Percentiles rank a stretch among this genome's conserved stretches.
These are phyloP conservation scores for Gopherus evgoodei DNA, from an alignment of 2,113 vertebrate genomes.

Conservation along the genomic window DNA sequence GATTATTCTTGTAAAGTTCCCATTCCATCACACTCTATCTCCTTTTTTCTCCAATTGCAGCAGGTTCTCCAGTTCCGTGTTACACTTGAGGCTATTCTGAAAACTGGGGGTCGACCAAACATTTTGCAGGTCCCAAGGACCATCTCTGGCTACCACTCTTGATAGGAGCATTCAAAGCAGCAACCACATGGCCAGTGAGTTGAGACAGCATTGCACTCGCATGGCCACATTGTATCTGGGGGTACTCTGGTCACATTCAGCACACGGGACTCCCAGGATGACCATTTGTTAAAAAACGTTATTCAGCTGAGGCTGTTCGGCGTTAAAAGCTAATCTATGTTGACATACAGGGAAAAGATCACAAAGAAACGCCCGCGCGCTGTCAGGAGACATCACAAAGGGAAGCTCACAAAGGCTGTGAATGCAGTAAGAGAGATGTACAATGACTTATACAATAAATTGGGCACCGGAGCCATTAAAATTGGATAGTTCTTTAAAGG, in stretches of 20 bases:
- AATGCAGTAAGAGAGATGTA: not conserved
- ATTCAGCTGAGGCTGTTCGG: not conserved
- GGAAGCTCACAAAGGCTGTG: rapidly evolving
- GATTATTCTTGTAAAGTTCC: not conserved
- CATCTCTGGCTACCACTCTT: not conserved
- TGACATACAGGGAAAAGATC: not conserved
- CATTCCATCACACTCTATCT: rapidly evolving
- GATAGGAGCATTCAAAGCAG: not conserved
- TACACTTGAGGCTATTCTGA: not conserved
- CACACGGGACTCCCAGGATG: rapidly evolving
- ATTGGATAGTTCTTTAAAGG: not conserved
- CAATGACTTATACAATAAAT: not conserved
- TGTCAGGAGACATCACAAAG: not conserved
- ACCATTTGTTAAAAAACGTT: not conserved
- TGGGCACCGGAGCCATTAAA: not conserved
- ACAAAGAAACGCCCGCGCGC: rapidly evolving
- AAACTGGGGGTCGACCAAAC: not conserved
- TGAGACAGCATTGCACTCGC: rapidly evolving
- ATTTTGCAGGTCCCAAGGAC: not conserved
- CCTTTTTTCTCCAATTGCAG: not conserved
- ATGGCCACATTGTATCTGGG: not conserved
- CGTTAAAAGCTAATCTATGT: not conserved
- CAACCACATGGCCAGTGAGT: not conserved
- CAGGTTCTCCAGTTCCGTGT: not conserved
- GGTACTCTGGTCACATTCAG: not conserved